Evolutionary conservation across 2,888 invertebrate species (phyloP).

Genomic region (Hermodice carunculata): DNA sequence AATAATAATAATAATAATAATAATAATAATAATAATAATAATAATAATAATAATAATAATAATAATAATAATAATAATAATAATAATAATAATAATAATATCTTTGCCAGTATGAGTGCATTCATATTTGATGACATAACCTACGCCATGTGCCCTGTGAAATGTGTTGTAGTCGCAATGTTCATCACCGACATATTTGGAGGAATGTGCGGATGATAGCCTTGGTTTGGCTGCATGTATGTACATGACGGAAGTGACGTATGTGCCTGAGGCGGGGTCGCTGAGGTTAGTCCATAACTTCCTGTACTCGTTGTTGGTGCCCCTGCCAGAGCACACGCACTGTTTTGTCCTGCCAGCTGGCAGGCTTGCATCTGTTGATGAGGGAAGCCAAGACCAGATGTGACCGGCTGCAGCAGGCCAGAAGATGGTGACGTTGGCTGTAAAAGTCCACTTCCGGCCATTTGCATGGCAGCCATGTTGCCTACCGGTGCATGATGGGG

Average conservation of each 20-base stretch:
- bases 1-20: no score
- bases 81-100: no score
- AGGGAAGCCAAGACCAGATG: constrained; percentile 1
- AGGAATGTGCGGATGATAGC: constrained; percentile 53
- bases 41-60: no score
- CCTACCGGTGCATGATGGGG: constrained; percentile 13
- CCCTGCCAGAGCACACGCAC: constrained; percentile 16
- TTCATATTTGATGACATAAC: not conserved
- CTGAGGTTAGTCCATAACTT: constrained; percentile 6
- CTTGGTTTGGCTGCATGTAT: constrained; percentile 63
- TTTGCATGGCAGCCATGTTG: constrained; percentile 23
- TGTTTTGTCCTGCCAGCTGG: constrained; percentile 19
- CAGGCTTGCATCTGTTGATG: constrained; percentile 10
- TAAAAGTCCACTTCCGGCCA: constrained; percentile 13
- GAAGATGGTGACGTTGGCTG: constrained; percentile 6
- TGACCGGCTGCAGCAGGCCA: not conserved
- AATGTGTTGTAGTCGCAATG: constrained; percentile 50
- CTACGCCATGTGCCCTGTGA: constrained; percentile 61
- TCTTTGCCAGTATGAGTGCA: no score
- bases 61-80: no score
- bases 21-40: no score
- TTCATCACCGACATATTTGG: constrained; percentile 64
- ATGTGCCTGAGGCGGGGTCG: constrained; percentile 28
- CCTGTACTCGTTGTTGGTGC: not conserved
- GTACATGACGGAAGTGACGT: constrained; percentile 60